Evolutionary conservation across 2,797 vertebrate genomes (phyloP).

Genomic region (Gallinago nigripennis): DNA sequence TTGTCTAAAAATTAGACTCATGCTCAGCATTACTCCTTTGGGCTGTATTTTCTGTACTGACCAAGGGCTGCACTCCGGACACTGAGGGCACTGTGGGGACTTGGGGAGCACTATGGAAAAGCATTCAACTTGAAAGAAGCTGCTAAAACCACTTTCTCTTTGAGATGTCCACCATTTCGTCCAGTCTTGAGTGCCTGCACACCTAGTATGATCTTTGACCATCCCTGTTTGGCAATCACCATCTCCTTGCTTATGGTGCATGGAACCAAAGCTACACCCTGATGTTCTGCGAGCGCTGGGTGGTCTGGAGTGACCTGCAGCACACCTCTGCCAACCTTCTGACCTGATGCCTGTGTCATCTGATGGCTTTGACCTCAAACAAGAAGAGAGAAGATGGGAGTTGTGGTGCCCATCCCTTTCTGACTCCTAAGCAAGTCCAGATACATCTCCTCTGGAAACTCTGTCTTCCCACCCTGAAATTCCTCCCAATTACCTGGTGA

Average conservation of each 20-base stretch:
- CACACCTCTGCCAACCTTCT: not conserved
- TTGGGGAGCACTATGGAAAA: not conserved
- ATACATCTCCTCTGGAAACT: not conserved
- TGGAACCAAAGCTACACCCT: no score
- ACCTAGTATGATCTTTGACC: not conserved
- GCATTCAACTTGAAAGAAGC: not conserved
- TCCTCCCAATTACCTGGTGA: not conserved
- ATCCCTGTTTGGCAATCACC: fast-evolving
- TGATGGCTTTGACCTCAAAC: not conserved
- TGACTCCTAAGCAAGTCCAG: not conserved
- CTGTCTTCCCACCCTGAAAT: not conserved
- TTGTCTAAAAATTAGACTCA: fast-evolving
- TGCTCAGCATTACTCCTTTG: not conserved
- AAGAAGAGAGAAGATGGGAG: no score
- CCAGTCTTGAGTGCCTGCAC: not conserved
- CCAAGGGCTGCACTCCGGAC: not conserved
- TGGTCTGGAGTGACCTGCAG: not conserved
- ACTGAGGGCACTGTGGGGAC: not conserved
- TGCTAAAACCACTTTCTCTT: not conserved
- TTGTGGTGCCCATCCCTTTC: not conserved
- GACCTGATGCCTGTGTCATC: not conserved
- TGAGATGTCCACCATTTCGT: fast-evolving
- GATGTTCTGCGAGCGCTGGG: no score
- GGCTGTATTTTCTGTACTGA: not conserved
- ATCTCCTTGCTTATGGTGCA: not conserved